These are phyloP conservation scores for Ischnus inquisitorius DNA, from an alignment of 2,888 invertebrate genomes.

Conservation along the genomic window DNA sequence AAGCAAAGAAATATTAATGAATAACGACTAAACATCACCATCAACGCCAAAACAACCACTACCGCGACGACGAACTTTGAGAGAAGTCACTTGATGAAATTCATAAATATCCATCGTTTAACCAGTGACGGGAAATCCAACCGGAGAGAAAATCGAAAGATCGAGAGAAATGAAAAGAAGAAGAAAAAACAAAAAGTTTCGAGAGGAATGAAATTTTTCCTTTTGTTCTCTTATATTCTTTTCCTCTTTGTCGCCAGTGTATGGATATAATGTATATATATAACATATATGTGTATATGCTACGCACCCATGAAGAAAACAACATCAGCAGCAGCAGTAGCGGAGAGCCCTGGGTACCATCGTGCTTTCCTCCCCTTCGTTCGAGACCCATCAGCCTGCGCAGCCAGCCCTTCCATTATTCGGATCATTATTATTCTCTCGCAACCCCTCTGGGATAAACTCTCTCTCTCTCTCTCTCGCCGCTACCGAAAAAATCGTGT, in stretches of 20 bases:
- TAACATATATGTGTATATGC: conserved; percentile 27
- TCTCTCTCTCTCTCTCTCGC: conserved; percentile 22
- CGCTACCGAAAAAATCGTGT: conserved; percentile 22
- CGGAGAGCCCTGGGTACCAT: conserved; percentile 29
- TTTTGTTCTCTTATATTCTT: conserved; percentile 36
- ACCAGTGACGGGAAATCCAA: conserved; percentile 19
- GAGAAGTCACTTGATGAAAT: conserved; percentile 30
- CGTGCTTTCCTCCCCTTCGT: conserved; percentile 46
- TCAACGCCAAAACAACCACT: conserved; percentile 8
- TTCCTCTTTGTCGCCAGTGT: conserved; percentile 27
- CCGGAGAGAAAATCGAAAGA: neutral
- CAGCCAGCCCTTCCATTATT: conserved; percentile 42
- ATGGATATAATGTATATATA: conserved; percentile 40
- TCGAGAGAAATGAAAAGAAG: neutral
- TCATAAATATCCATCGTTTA: conserved; percentile 5
- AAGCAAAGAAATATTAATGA: neutral
- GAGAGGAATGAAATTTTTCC: neutral
- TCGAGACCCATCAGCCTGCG: conserved; percentile 37
- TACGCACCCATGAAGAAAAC: conserved; percentile 50
- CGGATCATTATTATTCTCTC: conserved; percentile 36
- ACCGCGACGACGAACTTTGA: conserved; percentile 3
- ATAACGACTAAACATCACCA: conserved; percentile 15
- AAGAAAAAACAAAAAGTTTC: neutral
- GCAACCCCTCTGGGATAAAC: conserved; percentile 2
- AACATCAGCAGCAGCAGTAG: conserved; percentile 33